Base-by-base conservation (phyloP, 2,888 invertebrate genomes). In the Parapristionchus giblindavisi region DNA sequence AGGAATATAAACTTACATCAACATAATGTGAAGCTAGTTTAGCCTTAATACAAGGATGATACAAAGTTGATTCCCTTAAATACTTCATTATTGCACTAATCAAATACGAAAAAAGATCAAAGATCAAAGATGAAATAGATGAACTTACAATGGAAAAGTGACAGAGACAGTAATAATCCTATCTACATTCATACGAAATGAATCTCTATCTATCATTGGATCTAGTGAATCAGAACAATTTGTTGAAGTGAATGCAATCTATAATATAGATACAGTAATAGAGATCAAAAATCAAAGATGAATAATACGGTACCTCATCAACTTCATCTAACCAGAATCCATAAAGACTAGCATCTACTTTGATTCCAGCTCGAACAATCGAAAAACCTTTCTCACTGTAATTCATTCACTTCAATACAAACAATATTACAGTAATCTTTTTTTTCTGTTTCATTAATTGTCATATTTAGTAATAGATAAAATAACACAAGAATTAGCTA, bases 291-390 rank as follows among this genome's bases (percentile, higher is more conserved):
- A 43, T 65, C 40, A 65, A 27, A 40, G 43, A 36, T 38, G 34
- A 43, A n/a, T n/a, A n/a, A n/a, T n/a, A n/a, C 17, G 60, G 36
- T 3, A 73, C 73, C 43, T 73, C 73, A 32, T 60, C 34, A 21
- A 87, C 82, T 75, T 85, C 82, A 79, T 87, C 85, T 32, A 87
- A 60, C 75, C 82, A 84, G 77, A 81, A 80, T 1, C 87, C 87
- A 60, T 85, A 87, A 27, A 87, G 70, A 1, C 87, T 83, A 21
- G 85, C 78, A 11, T 79, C 77, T 2, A 85, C 82, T 14, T 51
- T 43, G 8, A 76, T 76, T 61, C 84, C 78, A 6, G 85, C 83
- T 34, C 81, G 77, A 0, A 87, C 87, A 32, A 86, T 77, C n/a
- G n/a, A n/a, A n/a, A n/a, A n/a, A n/a, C n/a, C n/a, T n/a, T n/a